Evolutionary conservation across 2,797 vertebrate species (phyloP), one percentile per base, ranked within the genome.

Genomic region (Clarias platycephalus): DNA sequence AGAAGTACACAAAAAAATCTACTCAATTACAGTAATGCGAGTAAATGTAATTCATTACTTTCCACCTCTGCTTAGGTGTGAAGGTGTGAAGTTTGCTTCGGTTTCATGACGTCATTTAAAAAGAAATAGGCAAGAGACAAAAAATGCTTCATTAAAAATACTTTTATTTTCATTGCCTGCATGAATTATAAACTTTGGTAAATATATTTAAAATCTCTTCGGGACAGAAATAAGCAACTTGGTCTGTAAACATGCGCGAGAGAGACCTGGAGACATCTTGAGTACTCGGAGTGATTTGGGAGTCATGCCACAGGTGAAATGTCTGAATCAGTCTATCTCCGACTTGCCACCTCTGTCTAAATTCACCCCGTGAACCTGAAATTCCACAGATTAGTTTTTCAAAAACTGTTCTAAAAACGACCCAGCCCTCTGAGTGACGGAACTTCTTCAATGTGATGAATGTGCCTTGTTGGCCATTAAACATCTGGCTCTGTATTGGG

Each of bases 181-280:
- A 91, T 90, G 90, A 90, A 88, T 90, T 71, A 92, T 90, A 94
- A 89, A 94, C 91, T 91, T 91, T 90, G 84, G 91, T 92, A 92
- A 93, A 92, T 93, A 91, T 91, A 94, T 91, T 86, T 76, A 77
- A 89, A 91, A 91, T 82, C 75, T 93, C 86, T 92, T 85, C 84
- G 89, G 85, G 86, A 82, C 82, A 83, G 85, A 89, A 90, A 87
- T 90, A 53, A 67, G 12, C 62, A 85, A 90, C 82, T 81, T 87
- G 85, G 83, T 89, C 89, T 93, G 93, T 94, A 93, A 94, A 94
- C 92, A 93, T 94, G 93, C 91, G 91, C 86, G 89, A 89, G 55
- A 72, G 34, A 66, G 34, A 75, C 1, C 4, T 62, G 85, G 9
- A 57, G 57, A 74, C 26, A 4, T 22, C 63, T 57, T 15, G 75